Conservation (phyloP, 2,113 vertebrate species). For the Mandrillus leucophaeus region DNA sequence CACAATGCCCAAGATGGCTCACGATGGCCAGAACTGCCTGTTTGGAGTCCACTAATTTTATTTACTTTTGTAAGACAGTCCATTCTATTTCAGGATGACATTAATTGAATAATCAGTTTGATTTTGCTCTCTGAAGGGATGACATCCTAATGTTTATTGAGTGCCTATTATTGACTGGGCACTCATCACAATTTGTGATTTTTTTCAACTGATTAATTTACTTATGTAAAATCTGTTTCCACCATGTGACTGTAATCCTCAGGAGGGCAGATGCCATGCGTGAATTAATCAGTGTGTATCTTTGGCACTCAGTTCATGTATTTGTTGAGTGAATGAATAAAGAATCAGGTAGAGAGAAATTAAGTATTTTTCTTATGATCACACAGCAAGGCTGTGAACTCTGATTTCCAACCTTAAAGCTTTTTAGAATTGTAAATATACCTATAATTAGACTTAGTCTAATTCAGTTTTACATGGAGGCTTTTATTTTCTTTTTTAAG, state of each 20-base stretch:
- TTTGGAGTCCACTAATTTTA: background rate
- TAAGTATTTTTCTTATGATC: background rate
- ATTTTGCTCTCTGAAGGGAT: background rate
- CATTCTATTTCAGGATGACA: background rate
- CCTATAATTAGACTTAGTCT: background rate
- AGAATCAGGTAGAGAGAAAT: background rate
- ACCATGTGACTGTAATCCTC: background rate
- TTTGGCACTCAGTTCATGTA: background rate
- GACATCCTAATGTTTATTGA: background rate
- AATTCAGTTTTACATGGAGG: background rate
- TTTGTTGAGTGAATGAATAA: background rate
- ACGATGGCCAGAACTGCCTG: background rate
- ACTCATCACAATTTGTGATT: background rate
- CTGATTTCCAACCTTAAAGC: background rate
- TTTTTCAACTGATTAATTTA: background rate
- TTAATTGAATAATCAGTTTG: background rate
- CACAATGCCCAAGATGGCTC: background rate
- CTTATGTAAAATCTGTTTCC: background rate
- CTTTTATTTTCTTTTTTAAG: background rate
- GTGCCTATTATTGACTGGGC: background rate
- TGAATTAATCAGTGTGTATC: background rate
- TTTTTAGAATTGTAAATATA: background rate
- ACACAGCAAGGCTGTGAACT: background rate
- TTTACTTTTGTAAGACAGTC: background rate
- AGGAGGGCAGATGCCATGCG: background rate